Base-by-base conservation (phyloP, 2,797 vertebrate genomes). In the Urocyon cinereoargenteus region DNA sequence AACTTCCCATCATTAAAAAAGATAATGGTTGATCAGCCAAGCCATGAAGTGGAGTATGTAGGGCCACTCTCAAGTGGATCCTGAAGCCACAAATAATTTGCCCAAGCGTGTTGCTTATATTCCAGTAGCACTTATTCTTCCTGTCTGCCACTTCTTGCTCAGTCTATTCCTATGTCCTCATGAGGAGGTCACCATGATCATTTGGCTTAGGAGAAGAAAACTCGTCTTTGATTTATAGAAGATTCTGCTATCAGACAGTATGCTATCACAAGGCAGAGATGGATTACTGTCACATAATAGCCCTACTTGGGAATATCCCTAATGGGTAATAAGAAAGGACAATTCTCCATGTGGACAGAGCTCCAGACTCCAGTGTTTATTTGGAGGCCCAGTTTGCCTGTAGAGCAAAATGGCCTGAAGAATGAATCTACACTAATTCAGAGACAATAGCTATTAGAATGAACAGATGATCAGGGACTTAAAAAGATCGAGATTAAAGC, bases 151-250 rank as follows among this genome's bases (percentile, higher is more conserved):
- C 28, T 81, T 82, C 9, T 78, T 19, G 4, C 40, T 84, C 28
- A 45, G 3, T 72, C 24, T n/a, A 59, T 86, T 84, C 64, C 24
- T 82, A 10, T 62, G n/a, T 11, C 31, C 22, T 82, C 59, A 82
- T 49, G 66, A 85, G 53, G 10, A 85, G 15, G 40, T 51, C 18
- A 66, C 26, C 5, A 40, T 62, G 28, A 93, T 57, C 14, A 66
- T 75, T 90, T 97, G 72, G 26, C 24, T 66, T 59, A 94, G 31
- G 24, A 53, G 16, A 84, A 83, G 70, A 91, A 89, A 72, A 72
- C 14, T 66, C 49, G 70, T 3, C 3, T 93, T 95, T 70, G 77
- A 93, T 64, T 89, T 95, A 84, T 59, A 84, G 31, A 72, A 73
- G 8, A 0, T 93, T 10, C 49, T 94, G 5, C 21, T 49, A 24